These are phyloP conservation scores for Esox lucius DNA, from an alignment of 2,797 vertebrate species.

Conservation along the genomic window DNA sequence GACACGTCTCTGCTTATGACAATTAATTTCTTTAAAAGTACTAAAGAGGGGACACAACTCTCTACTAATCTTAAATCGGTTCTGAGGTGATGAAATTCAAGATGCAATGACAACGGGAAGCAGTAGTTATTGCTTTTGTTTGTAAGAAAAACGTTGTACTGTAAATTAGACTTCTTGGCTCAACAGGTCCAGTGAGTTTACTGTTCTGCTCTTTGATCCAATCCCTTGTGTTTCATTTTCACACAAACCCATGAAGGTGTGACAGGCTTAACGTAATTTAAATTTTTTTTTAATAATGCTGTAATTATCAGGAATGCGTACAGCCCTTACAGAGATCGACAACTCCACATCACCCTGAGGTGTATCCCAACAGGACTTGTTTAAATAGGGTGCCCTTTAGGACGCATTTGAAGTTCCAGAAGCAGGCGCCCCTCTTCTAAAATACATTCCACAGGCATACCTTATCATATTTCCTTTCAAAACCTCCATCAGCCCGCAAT, in stretches of 20 bases:
- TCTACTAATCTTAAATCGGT: too few species aligned
- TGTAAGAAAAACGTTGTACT: background rate
- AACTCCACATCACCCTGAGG: conserved; percentile 14
- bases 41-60: too few species aligned
- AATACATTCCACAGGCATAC: conserved; percentile 59
- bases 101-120: background rate
- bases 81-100: background rate
- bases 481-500: conserved; percentile 36
- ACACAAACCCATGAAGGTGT: conserved; percentile 11
- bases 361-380: background rate
- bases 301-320: conserved; percentile 35
- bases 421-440: conserved; percentile 42
- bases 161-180: background rate
- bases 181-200: background rate
- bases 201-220: background rate
- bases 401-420: conserved; percentile 44
- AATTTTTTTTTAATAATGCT: conserved; percentile 9
- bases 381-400: background rate
- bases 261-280: conserved; percentile 12
- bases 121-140: background rate
- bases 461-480: conserved; percentile 60
- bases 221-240: background rate
- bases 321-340: conserved; percentile 30
- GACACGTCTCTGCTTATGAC: background rate
- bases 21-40: too few species aligned